These are phyloP conservation scores for Petroica traversi DNA, from an alignment of 2,113 vertebrate genomes.

Conservation along the genomic window DNA sequence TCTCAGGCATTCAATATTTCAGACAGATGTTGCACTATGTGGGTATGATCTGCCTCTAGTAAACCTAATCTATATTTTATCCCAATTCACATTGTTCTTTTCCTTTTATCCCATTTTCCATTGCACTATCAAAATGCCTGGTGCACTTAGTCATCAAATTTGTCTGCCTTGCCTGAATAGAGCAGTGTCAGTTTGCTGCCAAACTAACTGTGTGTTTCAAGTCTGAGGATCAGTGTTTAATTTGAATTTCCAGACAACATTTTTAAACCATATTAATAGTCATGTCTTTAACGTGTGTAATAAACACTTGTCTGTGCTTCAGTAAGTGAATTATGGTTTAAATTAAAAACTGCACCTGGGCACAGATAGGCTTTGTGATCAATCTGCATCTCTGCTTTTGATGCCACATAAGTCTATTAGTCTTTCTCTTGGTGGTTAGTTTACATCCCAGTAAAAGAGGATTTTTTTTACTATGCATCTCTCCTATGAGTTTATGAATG, in stretches of 20 bases:
- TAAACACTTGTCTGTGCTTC: not conserved
- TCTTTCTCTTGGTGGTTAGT: not conserved
- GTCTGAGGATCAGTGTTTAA: not conserved
- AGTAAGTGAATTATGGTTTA: not conserved
- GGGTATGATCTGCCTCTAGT: fast-evolving
- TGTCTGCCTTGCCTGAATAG: not conserved
- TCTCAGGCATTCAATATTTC: not conserved
- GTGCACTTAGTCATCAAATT: fast-evolving
- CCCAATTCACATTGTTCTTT: not conserved
- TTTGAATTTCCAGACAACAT: not conserved
- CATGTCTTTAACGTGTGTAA: not conserved
- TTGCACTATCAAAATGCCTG: not conserved
- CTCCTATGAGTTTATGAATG: not conserved
- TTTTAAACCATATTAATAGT: not conserved
- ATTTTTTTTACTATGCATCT: not conserved
- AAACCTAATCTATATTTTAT: not conserved
- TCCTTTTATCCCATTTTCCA: not conserved
- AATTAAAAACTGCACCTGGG: not conserved
- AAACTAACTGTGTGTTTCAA: not conserved
- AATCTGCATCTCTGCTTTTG: not conserved
- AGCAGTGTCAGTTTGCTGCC: not conserved
- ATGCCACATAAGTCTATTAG: not conserved
- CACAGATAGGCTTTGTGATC: not conserved
- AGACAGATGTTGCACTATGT: not conserved
- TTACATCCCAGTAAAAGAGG: not conserved